Conservation (phyloP, 2,888 invertebrate genomes). For the Ischnura elegans region DNA sequence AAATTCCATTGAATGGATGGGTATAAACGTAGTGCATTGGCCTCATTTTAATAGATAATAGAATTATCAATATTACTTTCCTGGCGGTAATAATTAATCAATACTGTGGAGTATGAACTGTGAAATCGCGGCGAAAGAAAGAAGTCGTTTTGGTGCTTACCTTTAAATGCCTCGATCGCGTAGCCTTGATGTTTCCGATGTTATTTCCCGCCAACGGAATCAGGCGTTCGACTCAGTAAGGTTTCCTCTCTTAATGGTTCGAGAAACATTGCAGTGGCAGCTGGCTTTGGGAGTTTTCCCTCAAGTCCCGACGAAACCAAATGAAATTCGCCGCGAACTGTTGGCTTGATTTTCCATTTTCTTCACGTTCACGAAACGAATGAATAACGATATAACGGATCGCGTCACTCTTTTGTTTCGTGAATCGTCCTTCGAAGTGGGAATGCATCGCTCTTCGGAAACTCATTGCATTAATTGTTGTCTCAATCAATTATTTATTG, state of each 20-base stretch:
- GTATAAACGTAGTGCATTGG: too few species aligned
- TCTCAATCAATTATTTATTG: too few species aligned
- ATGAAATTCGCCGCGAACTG: constrained; percentile 20
- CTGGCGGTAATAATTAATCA: too few species aligned
- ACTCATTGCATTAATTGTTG: too few species aligned
- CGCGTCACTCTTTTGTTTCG: constrained; percentile 39
- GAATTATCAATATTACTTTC: too few species aligned
- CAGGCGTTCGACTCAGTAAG: background rate
- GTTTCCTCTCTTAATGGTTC: background rate
- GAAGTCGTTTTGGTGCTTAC: background rate
- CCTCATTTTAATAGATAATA: too few species aligned
- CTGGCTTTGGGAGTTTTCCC: background rate
- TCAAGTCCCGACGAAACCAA: background rate
- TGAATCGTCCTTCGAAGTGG: background rate
- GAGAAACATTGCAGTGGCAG: background rate
- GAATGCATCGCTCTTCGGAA: too few species aligned
- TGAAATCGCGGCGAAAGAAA: background rate
- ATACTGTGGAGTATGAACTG: background rate
- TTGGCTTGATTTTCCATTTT: constrained; percentile 53
- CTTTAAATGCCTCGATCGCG: background rate
- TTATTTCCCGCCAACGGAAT: background rate
- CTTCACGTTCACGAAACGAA: constrained; percentile 58
- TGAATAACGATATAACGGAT: constrained; percentile 53
- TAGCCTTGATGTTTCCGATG: background rate
- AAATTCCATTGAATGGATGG: too few species aligned